These are phyloP conservation scores for Strigamia maritima DNA, from an alignment of 2,888 invertebrate species.

Conservation along the genomic window DNA sequence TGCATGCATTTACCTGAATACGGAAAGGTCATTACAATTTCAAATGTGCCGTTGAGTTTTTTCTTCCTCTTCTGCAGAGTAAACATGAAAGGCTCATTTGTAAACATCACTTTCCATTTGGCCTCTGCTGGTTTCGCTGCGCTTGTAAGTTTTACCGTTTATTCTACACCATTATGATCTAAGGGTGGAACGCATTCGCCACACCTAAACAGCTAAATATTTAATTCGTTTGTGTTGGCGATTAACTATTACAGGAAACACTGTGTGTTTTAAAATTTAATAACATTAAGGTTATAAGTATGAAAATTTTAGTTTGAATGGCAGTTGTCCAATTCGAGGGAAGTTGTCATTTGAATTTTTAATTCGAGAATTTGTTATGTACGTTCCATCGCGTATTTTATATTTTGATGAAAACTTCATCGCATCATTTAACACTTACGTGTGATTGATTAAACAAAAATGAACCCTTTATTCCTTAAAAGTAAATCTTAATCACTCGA, in stretches of 20 bases:
- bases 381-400: no score
- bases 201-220: neutral
- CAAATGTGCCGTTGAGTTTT: slow-evolving; percentile 13
- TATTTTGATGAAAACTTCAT: no score
- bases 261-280: neutral
- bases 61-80: neutral
- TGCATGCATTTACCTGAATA: slow-evolving; percentile 13
- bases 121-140: neutral
- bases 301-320: neutral
- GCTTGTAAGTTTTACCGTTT: neutral
- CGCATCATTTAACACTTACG: no score
- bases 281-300: neutral
- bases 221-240: neutral
- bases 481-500: no score
- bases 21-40: slow-evolving; percentile 14
- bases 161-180: neutral
- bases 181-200: neutral
- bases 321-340: no score
- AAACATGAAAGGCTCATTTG: slow-evolving; percentile 28
- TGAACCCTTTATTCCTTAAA: no score
- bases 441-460: no score
- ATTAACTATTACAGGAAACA: neutral
- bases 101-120: slow-evolving; percentile 30
- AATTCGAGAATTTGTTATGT: no score
- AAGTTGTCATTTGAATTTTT: no score